Evolutionary conservation across 2,113 vertebrate species (phyloP).

Genomic region (Elachura formosa): DNA sequence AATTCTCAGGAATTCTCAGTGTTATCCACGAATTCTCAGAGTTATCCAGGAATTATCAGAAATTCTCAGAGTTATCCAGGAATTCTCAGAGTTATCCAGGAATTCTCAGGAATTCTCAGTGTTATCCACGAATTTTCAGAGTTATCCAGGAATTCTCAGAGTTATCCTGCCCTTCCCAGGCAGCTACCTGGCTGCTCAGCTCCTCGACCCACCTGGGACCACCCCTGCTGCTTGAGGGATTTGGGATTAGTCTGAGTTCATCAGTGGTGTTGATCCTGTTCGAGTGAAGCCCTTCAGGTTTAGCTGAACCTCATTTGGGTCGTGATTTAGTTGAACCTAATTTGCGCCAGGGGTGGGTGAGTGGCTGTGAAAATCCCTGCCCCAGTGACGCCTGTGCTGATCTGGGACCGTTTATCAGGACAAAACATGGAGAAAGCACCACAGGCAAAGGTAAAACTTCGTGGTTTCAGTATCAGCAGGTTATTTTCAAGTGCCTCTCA

Average conservation of each 20-base stretch:
- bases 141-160: rapidly evolving
- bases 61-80: no score
- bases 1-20: no score
- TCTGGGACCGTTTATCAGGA: background rate
- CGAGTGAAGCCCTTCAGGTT: background rate
- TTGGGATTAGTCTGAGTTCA: rapidly evolving
- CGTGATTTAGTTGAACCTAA: background rate
- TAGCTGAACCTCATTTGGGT: background rate
- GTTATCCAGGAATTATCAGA: no score
- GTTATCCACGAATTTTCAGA: no score
- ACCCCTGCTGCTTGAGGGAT: background rate
- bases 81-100: no score
- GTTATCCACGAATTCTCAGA: no score
- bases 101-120: no score
- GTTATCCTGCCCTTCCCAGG: background rate
- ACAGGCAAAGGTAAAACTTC: background rate
- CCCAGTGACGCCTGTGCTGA: background rate
- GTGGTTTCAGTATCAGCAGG: background rate
- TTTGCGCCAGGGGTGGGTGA: background rate
- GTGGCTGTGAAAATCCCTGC: background rate
- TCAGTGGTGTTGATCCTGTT: background rate
- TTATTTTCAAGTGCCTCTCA: background rate
- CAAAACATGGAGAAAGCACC: background rate
- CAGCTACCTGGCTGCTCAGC: background rate
- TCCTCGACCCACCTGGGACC: background rate